These are phyloP conservation scores for Rynchops niger DNA, from an alignment of 2,113 vertebrate species.

Conservation along the genomic window DNA sequence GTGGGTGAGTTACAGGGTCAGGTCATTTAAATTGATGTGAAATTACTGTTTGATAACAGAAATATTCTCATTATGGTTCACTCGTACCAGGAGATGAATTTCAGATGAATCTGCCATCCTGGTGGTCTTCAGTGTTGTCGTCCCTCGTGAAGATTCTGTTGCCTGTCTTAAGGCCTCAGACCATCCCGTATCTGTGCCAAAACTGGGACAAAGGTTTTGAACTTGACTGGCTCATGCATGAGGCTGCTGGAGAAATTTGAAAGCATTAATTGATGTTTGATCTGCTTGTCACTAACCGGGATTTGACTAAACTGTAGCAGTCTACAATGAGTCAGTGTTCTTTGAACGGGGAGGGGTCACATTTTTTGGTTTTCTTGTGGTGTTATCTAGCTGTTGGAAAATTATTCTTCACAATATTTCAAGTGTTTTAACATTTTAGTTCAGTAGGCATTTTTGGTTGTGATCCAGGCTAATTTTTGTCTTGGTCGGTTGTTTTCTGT, in stretches of 20 bases:
- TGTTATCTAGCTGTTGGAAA: neutral
- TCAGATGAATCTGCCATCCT: constrained; percentile 72
- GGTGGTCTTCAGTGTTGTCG: constrained; percentile 77
- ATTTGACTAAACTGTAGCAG: neutral
- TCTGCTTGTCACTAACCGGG: constrained; percentile 39
- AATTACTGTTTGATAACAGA: neutral
- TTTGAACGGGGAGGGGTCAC: neutral
- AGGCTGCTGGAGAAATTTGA: constrained; percentile 22
- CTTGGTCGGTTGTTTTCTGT: neutral
- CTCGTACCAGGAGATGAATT: constrained; percentile 60
- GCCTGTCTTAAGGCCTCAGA: constrained; percentile 73
- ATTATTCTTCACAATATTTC: neutral
- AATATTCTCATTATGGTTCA: neutral
- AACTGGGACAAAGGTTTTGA: constrained; percentile 76
- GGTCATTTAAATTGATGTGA: neutral
- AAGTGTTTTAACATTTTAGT: neutral
- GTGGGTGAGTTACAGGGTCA: neutral
- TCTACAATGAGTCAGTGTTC: neutral
- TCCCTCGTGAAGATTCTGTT: constrained; percentile 77
- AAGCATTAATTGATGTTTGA: constrained; percentile 28
- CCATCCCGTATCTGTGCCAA: constrained; percentile 66
- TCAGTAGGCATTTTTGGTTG: neutral
- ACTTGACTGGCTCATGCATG: constrained; percentile 54
- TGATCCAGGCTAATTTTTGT: neutral
- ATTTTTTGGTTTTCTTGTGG: neutral